Base-by-base conservation (phyloP, 2,797 vertebrate species). In the Aulostomus chinensis region DNA sequence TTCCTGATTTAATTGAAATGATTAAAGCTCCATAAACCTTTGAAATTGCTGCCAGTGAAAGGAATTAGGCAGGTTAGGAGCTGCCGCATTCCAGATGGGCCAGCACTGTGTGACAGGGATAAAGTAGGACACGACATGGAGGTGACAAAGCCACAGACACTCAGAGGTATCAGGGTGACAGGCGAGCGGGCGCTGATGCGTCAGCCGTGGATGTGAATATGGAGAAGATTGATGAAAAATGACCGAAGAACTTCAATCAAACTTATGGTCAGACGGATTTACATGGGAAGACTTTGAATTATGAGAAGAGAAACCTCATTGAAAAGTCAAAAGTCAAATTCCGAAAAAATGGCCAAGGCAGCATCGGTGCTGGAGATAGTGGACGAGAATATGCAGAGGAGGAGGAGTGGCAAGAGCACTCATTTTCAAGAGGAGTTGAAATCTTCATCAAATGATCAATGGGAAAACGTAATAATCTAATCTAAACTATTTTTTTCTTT, bases 71-170 rank as follows among this genome's bases (percentile, higher is more conserved):
- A 3, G 21, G 47, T 24, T 13, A 9, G 12, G 12, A 59, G 42
- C 33, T 20, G 49, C 26, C 36, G 54, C 17, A 3, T 11, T 29
- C 11, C 53, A 28, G 64, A 30, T 36, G 20, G 41, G 14, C 29
- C 2, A 9, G 56, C 2, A 21, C 38, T 68, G 73, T 83, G 53
- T 77, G 80, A 76, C 79, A 60, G 78, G 22, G 17, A 42, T 60
- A 55, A 75, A 70, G 59, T 40, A 51, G 76, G 70, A 75, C 64
- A 79, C 67, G 77, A 76, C 76, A 73, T 43, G 3, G 65, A 69
- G 67, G 66, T 73, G 80, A 83, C 73, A 62, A 52, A 18, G 56
- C 53, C 53, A 37, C 41, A 72, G 60, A 78, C 61, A 36, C 32
- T 49, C 56, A 16, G 71, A 11, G 52, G 47, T 42, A 67, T 57